Evolutionary conservation across 1,140 invertebrate species (phyloP).

Genomic region (Heliconius eleuchia): DNA sequence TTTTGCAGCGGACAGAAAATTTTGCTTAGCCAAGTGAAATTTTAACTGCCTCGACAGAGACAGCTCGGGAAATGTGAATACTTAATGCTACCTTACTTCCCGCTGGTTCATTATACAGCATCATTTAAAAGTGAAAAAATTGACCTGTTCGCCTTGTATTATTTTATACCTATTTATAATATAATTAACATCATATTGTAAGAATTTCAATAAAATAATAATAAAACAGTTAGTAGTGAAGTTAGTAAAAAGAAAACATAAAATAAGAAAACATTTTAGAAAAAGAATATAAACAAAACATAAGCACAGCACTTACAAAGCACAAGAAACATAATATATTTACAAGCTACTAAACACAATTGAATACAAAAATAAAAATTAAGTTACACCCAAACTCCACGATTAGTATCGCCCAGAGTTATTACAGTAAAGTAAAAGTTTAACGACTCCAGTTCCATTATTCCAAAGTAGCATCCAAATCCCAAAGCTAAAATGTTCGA

Average conservation of each 20-base stretch:
- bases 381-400: slow-evolving; percentile 1
- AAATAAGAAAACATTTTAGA: too few relatives aligned
- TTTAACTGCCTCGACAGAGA: slow-evolving; percentile 80
- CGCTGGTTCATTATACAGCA: slow-evolving; percentile 77
- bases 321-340: neutral
- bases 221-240: neutral
- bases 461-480: slow-evolving; percentile 44
- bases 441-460: slow-evolving; percentile 30
- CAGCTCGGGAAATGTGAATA: slow-evolving; percentile 75
- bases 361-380: neutral
- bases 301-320: neutral
- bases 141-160: slow-evolving; percentile 20
- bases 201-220: neutral
- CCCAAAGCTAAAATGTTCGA: slow-evolving; percentile 52
- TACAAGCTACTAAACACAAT: too few relatives aligned
- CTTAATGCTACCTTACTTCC: slow-evolving; percentile 80
- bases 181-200: neutral
- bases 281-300: neutral
- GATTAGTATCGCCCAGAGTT: slow-evolving; percentile 18
- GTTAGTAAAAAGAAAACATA: too few relatives aligned
- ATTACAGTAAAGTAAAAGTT: slow-evolving; percentile 10
- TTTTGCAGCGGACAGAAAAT: slow-evolving; percentile 80
- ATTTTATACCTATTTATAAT: neutral
- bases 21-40: slow-evolving; percentile 81
- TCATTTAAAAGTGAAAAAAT: slow-evolving; percentile 68